Evolutionary conservation across 2,113 vertebrate genomes (phyloP).

Genomic region (Antennarius striatus): DNA sequence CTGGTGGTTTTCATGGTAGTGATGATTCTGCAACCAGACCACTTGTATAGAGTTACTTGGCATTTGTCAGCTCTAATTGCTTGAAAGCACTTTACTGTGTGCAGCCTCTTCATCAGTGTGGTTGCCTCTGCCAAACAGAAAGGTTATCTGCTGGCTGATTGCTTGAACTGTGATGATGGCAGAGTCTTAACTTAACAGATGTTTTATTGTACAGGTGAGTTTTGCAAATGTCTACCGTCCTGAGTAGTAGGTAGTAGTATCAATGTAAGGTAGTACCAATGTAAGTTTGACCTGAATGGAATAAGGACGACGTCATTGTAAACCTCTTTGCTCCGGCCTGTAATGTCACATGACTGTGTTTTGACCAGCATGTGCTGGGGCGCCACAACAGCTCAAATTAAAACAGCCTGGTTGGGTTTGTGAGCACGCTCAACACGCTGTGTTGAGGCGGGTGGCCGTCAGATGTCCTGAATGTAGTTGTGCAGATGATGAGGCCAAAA

Average conservation of each 20-base stretch:
- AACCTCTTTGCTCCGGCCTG: constrained; percentile 4
- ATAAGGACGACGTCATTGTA: constrained; percentile 5
- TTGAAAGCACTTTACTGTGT: constrained; percentile 30
- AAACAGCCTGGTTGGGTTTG: constrained; percentile 12
- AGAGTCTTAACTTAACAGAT: constrained; percentile 24
- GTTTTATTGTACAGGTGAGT: constrained; percentile 19
- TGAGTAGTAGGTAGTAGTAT: too few relatives aligned
- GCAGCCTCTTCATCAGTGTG: constrained; percentile 25
- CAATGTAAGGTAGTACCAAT: not conserved
- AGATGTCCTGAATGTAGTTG: constrained; percentile 2
- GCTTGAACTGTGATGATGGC: constrained; percentile 38
- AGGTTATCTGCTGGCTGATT: constrained; percentile 31
- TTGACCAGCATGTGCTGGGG: constrained; percentile 33
- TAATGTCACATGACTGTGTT: constrained; percentile 41
- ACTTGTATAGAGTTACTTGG: constrained; percentile 55
- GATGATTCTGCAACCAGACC: constrained; percentile 43
- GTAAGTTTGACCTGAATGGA: not conserved
- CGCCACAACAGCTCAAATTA: constrained; percentile 40
- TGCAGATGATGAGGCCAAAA: too few relatives aligned
- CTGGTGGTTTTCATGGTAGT: constrained; percentile 51
- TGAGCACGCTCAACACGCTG: not conserved
- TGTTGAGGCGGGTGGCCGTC: constrained; percentile 5
- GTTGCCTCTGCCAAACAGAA: constrained; percentile 30
- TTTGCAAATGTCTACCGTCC: too few relatives aligned
- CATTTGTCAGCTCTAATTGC: constrained; percentile 48